Evolutionary conservation across 2,113 vertebrate species (phyloP), one percentile per base, ranked within the genome.

Genomic region (Genyomyrus donnyi): DNA sequence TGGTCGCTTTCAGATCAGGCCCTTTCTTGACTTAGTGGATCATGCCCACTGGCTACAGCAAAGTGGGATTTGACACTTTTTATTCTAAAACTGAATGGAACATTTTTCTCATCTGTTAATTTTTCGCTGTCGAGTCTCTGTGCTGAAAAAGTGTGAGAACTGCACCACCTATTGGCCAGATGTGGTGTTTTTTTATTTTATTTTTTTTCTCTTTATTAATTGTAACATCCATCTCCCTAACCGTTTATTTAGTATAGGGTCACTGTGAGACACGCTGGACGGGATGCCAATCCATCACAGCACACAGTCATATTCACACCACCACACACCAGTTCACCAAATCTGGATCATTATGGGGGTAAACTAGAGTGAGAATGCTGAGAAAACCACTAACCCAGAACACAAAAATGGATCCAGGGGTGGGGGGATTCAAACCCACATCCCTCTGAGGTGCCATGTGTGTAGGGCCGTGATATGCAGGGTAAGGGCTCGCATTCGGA

Each of bases 11-110:
- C 39, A 21, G 3, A 13, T 45, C 19, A 3, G 39, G 1, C 83
- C 1, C 45, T 24, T 24, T n/a, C 9, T n/a, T 84, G 21, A 96
- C 96, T 96, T 95, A 95, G 94, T 94, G 21, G 95, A 94, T 62
- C 95, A 95, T 95, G 95, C 11, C 87, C 53, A 88, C 53, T 39
- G 17, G 48, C 62, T 80, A 31, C 85, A n/a, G 56, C 2, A 66
- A 70, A 66, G 52, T 70, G 53, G 42, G 49, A 50, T 90, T 87
- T 90, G 49, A 45, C 17, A 24, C 27, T 53, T 35, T 90, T 46
- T 74, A 45, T 58, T 74, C 85, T 88, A 11, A 31, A 66, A 50
- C 31, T 77, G 53, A 90, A 86, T 42, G 52, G 39, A 48, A 87
- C 85, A 52, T 9, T 35, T 35, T 31, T 62, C 58, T 85, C 15